Evolutionary conservation across 2,888 invertebrate genomes (phyloP), one percentile per base, ranked within the genome.

Genomic region (Amphipoea oculea): DNA sequence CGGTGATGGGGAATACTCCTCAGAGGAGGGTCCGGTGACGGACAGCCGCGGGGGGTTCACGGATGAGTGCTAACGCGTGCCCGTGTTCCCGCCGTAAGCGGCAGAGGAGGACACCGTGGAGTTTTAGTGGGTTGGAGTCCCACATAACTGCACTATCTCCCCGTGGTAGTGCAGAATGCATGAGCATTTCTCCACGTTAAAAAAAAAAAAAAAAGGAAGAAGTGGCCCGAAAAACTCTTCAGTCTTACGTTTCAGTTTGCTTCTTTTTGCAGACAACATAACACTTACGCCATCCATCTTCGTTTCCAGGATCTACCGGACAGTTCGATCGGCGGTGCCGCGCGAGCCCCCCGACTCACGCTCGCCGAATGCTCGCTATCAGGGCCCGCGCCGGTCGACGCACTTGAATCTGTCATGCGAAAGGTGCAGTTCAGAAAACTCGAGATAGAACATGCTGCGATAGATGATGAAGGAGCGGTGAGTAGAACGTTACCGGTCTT

Each of bases 331-430:
- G 96, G 96, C 0, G 96, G 96, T 2, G 89, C 90, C 29, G 93
- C 93, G 6, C 97, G 98, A n/a, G 97, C 97, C 72, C 97, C 97
- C 23, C 96, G 97, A 69, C 96, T 98, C 73, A 82, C 97, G 95
- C 92, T 97, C 94, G 89, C 96, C 97, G 97, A 92, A 69, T 96
- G 96, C 79, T 97, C 97, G 86, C 96, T 97, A 85, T 95, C 98
- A 83, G 97, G 98, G 84, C 95, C 97, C 85, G 97, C 97, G 88
- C 97, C 97, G 79, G 98, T 98, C 85, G 99, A 99, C 96, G 98
- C 98, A 29, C 94, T 99, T 73, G 99, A 99, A 94, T 98, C 99
- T 89, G 97, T 99, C 80, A 97, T 99, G 82, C 97, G 98, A 92
- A 97, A 98, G 93, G 98, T 98, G 77, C 98, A 98, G 94, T 98